Percentiles rank a stretch among this genome's conserved stretches.
Evolutionary conservation across 2,888 invertebrate genomes (phyloP).

Genomic region (Gastrophysa polygoni): DNA sequence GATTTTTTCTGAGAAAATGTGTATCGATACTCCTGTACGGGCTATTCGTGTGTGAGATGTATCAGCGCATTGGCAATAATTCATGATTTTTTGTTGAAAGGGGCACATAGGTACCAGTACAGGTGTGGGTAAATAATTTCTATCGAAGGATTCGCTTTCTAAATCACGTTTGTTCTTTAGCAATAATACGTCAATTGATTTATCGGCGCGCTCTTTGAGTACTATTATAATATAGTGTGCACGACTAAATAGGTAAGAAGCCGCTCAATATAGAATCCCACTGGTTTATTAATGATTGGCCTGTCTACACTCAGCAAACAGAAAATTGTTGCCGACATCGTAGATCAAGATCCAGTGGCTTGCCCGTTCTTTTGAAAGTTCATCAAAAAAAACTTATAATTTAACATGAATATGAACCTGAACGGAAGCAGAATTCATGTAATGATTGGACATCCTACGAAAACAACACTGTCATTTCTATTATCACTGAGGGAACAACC

Average conservation of each 20-base stretch:
- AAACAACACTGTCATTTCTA: too few species aligned
- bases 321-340: conserved; percentile 48
- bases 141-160: conserved; percentile 39
- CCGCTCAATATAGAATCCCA: conserved; percentile 52
- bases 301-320: conserved; percentile 52
- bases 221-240: conserved; percentile 49
- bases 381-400: background rate
- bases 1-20: background rate
- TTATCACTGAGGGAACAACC: too few species aligned
- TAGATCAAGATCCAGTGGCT: conserved; percentile 30
- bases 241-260: conserved; percentile 52
- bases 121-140: conserved; percentile 45
- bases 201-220: conserved; percentile 45
- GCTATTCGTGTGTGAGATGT: conserved; percentile 33
- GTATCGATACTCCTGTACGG: background rate
- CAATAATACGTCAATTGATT: conserved; percentile 50
- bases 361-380: background rate
- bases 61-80: conserved; percentile 30
- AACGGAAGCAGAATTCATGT: too few species aligned
- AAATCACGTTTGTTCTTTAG: conserved; percentile 49
- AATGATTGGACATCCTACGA: too few species aligned
- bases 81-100: conserved; percentile 26
- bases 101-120: conserved; percentile 36
- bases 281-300: conserved; percentile 56
- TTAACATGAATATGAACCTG: background rate